These are phyloP conservation scores for Synanthedon myopaeformis DNA, from an alignment of 2,888 invertebrate species.

Conservation along the genomic window DNA sequence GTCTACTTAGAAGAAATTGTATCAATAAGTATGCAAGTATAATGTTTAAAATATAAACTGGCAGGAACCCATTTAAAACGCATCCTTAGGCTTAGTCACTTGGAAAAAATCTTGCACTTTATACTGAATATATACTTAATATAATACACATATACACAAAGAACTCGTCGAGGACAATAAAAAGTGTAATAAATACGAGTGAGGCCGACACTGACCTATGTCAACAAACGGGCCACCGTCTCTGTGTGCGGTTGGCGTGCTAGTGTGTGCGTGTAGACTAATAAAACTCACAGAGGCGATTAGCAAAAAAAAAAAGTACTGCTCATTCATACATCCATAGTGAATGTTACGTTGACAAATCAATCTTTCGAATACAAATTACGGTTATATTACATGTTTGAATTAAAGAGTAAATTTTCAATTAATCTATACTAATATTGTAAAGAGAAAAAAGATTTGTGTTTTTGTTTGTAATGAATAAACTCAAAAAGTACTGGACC, in stretches of 20 bases:
- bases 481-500: too few relatives aligned
- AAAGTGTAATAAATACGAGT: conserved; percentile 28
- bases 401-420: too few relatives aligned
- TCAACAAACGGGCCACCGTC: conserved; percentile 40
- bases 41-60: too few relatives aligned
- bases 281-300: neutral
- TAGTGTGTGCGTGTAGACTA: conserved; percentile 1
- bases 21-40: too few relatives aligned
- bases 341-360: too few relatives aligned
- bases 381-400: too few relatives aligned
- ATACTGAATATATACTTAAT: neutral
- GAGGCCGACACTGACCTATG: conserved; percentile 57
- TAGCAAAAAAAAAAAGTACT: neutral
- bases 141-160: neutral
- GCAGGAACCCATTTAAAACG: neutral
- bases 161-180: conserved; percentile 12
- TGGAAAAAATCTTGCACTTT: neutral
- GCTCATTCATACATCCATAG: too few relatives aligned
- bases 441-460: too few relatives aligned
- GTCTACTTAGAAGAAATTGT: too few relatives aligned
- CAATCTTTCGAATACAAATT: too few relatives aligned
- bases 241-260: conserved; percentile 17
- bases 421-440: too few relatives aligned
- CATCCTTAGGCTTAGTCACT: neutral
- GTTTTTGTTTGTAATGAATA: too few relatives aligned